phyloP scores from a whole-genome alignment of 2,797 vertebrate species.

The Rhincodon typus region DNA sequence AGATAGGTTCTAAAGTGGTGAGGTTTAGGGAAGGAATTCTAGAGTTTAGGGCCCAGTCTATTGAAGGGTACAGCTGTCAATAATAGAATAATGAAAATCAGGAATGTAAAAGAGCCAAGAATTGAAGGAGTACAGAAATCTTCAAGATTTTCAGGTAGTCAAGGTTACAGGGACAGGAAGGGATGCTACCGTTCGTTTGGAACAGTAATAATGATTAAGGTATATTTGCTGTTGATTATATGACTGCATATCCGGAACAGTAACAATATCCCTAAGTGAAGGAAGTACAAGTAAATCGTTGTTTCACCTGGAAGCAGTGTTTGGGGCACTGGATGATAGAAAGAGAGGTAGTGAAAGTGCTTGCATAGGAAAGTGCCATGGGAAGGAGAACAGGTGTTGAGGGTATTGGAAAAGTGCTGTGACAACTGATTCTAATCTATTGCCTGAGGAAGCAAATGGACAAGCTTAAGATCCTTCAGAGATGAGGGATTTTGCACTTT shows the following conservation, averaged over 20 bases:
- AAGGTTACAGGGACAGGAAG: not conserved
- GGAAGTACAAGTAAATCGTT: not conserved
- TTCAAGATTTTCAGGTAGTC: not conserved
- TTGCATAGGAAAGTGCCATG: too few relatives aligned
- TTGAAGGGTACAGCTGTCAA: too few relatives aligned
- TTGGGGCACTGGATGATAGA: too few relatives aligned
- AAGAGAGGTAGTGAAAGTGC: too few relatives aligned
- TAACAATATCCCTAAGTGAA: not conserved
- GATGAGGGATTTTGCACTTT: too few relatives aligned
- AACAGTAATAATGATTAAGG: not conserved
- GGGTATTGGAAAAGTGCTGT: too few relatives aligned
- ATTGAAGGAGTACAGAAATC: not conserved
- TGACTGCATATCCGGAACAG: not conserved
- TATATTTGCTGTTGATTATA: not conserved
- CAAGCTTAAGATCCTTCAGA: too few relatives aligned
- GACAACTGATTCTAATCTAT: too few relatives aligned
- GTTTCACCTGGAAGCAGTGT: too few relatives aligned
- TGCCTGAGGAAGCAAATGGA: too few relatives aligned
- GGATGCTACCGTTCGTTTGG: not conserved
- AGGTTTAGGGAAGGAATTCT: not conserved
- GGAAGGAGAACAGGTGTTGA: too few relatives aligned
- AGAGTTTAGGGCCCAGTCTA: too few relatives aligned
- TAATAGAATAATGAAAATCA: not conserved
- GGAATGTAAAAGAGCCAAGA: not conserved
- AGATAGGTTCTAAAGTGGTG: not conserved